Base-by-base conservation (phyloP, 2,888 invertebrate species). In the Cephalotes varians region DNA sequence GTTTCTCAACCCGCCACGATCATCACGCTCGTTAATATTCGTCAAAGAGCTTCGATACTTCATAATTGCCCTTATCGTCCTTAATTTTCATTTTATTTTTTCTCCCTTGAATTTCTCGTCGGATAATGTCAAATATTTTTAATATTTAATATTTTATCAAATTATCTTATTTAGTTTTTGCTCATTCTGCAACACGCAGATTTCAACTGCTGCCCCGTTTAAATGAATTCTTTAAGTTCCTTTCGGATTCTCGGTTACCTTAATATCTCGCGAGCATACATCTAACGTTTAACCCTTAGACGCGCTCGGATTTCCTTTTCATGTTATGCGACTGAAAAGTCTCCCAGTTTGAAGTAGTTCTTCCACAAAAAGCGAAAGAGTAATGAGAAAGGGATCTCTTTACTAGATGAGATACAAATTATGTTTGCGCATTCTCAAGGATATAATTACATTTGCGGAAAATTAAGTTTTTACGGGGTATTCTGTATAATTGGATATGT, bases 1-100 rank as follows among this genome's bases (percentile, higher is more conserved):
- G 40, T 18, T 49, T 40, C 71, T 18, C 40, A 40, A 40, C 28
- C 62, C 21, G 74, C 21, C 62, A 25, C 69, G 54, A 58, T 79
- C 44, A 44, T 56, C 71, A 40, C 77, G 40, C 34, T 44, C 56
- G 44, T 71, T 79, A 71, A 77, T 77, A 56, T 56, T 31, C 56
- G 37, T 71, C 58, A 71, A 79, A 71, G 44, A 79, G 56, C 44
- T 69, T 40, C 44, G 56, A 21, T 44, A 44, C 12, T 21, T 25
- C 44, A 34, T 47, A 34, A 79, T 44, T 7, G 44, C 21, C 7
- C 6, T 25, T 54, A 12, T 77, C 69, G 31, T n/a, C 12, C 21
- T 69, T 77, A 56, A 56, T 54, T 21, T 54, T 54, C 54, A 31
- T 6, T n/a, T 34, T 37, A 15, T 6, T 18, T 40, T 28, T 49